Evolutionary conservation across 2,797 vertebrate species (phyloP).

Genomic region (Eospalax fontanierii): DNA sequence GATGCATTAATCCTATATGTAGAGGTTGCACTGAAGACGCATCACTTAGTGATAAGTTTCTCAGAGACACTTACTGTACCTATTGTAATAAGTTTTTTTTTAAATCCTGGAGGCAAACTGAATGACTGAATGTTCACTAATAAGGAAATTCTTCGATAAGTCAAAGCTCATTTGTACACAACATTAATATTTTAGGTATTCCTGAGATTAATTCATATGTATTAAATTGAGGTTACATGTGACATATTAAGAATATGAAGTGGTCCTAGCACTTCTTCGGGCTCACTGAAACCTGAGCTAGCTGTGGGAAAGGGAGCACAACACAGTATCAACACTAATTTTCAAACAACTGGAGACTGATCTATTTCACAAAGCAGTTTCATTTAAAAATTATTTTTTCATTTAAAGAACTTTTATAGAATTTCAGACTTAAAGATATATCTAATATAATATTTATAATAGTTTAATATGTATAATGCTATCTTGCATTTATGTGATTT

Average conservation of each 20-base stretch:
- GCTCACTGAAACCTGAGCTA: constrained; percentile 32
- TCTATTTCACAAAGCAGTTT: constrained; percentile 10
- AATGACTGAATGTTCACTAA: constrained; percentile 40
- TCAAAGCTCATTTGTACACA: neutral
- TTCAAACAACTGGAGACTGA: neutral
- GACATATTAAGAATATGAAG: constrained; percentile 52
- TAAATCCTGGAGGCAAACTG: neutral
- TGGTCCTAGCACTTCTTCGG: neutral
- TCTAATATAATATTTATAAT: constrained; percentile 13
- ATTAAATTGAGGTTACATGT: constrained; percentile 1
- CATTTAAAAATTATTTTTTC: too few species aligned
- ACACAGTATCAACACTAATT: neutral
- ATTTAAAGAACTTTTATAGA: too few species aligned
- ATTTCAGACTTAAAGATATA: neutral
- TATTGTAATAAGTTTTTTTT: neutral
- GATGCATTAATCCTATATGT: too few species aligned
- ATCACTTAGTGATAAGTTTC: too few species aligned
- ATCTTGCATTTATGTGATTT: constrained; percentile 42
- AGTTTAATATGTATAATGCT: constrained; percentile 35
- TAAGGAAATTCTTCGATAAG: constrained; percentile 50
- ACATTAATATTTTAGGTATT: neutral
- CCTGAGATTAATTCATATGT: constrained; percentile 50
- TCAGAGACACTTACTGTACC: neutral
- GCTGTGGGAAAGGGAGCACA: neutral
- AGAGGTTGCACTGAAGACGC: too few species aligned